Conservation (phyloP, 1,140 invertebrate genomes). For the Contarinia nasturtii region DNA sequence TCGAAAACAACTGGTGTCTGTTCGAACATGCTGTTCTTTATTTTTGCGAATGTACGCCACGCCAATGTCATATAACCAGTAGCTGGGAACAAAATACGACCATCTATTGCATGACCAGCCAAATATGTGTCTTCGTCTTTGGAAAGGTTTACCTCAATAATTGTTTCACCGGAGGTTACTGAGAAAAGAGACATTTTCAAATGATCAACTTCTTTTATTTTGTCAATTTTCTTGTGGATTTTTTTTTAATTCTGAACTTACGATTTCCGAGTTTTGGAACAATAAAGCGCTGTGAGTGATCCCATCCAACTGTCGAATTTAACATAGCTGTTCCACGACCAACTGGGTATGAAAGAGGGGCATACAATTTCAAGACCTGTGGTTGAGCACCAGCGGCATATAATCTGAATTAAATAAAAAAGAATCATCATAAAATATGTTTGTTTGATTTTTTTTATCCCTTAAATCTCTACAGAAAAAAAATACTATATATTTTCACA, state of each 20-base stretch:
- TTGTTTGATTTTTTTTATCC: too few species aligned
- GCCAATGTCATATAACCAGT: slow-evolving; percentile 70
- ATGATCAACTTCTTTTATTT: slow-evolving; percentile 53
- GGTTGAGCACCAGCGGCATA: slow-evolving; percentile 26
- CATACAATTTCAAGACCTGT: slow-evolving; percentile 31
- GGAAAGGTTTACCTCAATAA: slow-evolving; percentile 59
- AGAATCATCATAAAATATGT: background rate
- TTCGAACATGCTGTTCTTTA: slow-evolving; percentile 46
- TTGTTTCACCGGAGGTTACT: slow-evolving; percentile 41
- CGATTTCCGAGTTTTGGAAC: slow-evolving; percentile 89
- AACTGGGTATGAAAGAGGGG: slow-evolving; percentile 46
- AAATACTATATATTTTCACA: background rate
- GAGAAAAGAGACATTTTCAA: slow-evolving; percentile 19
- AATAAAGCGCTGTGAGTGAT: slow-evolving; percentile 70
- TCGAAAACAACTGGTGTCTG: slow-evolving; percentile 70
- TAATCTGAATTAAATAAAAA: slow-evolving; percentile 13
- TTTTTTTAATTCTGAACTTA: slow-evolving; percentile 60
- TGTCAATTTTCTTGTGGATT: slow-evolving; percentile 34
- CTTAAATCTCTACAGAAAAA: too few species aligned
- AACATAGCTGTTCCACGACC: slow-evolving; percentile 52
- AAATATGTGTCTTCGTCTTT: slow-evolving; percentile 59
- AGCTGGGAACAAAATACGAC: slow-evolving; percentile 55
- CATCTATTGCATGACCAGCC: slow-evolving; percentile 72
- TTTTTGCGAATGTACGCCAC: slow-evolving; percentile 76
- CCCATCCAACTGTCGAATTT: slow-evolving; percentile 58